phyloP scores from a whole-genome alignment of 2,888 invertebrate genomes.

The Deroplatys truncata region DNA sequence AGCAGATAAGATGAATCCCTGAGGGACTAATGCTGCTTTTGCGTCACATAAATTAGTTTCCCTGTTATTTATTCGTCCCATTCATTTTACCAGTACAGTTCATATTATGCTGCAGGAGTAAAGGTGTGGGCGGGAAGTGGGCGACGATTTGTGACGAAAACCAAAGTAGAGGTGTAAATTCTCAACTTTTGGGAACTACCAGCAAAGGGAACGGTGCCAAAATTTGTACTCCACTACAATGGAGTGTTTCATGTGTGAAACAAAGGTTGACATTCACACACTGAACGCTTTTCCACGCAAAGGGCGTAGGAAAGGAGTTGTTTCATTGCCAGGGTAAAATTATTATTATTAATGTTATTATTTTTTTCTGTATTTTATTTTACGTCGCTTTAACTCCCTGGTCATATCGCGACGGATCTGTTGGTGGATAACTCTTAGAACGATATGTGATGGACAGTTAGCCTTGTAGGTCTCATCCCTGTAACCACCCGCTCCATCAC shows the following conservation, averaged over 20 bases:
- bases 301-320: not conserved
- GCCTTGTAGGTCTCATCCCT: too few relatives aligned
- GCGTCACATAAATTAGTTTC: not conserved
- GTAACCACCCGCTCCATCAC: too few relatives aligned
- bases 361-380: too few relatives aligned
- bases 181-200: not conserved
- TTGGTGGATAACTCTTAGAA: too few relatives aligned
- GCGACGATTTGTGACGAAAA: not conserved
- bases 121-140: not conserved
- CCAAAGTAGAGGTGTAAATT: not conserved
- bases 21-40: too few relatives aligned
- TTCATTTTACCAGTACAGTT: not conserved
- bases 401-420: too few relatives aligned
- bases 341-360: too few relatives aligned
- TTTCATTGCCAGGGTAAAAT: not conserved
- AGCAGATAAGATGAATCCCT: too few relatives aligned
- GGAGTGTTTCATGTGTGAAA: not conserved
- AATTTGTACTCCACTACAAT: not conserved
- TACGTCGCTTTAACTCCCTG: too few relatives aligned
- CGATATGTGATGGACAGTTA: too few relatives aligned
- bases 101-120: not conserved
- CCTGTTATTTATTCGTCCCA: not conserved
- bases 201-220: not conserved
- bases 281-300: not conserved
- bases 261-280: not conserved